Base-by-base conservation (phyloP, 2,113 vertebrate species). In the Alethe castanea region DNA sequence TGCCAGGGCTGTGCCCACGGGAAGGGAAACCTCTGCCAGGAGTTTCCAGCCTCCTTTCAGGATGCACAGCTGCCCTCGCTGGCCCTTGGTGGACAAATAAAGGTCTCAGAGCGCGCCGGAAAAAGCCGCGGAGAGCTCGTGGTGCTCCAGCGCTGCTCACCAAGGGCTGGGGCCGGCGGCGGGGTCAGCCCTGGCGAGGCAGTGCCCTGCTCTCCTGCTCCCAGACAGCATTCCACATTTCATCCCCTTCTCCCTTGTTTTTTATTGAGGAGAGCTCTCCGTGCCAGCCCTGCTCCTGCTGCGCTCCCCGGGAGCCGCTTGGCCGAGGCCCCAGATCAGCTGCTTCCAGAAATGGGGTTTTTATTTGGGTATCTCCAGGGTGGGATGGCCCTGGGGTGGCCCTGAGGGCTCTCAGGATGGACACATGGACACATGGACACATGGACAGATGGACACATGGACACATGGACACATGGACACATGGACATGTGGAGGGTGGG, bases 151-250 rank as follows among this genome's bases (percentile, higher is more conserved):
- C 19, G 4, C 38, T 80, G 22, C 90, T 47, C 6, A 19, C 24
- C 5, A 54, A 35, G 1, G 0, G 1, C 54, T 61, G 0, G 0
- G 73, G 65, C 66, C 48, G 61, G 56, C 31, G 0, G 42, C 2
- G 7, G 79, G 81, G 74, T 77, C 61, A 79, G 85, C 67, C 7
- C 3, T 1, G 4, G 29, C 4, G 16, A 31, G 24, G 69, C 79
- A 13, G n/a, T 1, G 11, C 38, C 60, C 61, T 38, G 48, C 45
- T 73, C 48, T 76, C 54, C 62, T 19, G 28, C 15, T 28, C 1
- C 7, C 44, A 20, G 44, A 20, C 9, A 2, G 12, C 14, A 50
- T 50, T 52, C 28, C 50, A 9, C 12, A 18, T 84, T 82, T 36
- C 5, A 25, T 33, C 50, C 50, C 17, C 5, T 65, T 45, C 45